Percentiles rank a stretch among this genome's conserved stretches.
Evolutionary conservation across 2,888 invertebrate species (phyloP).

Genomic region (Micoletzkya japonica): DNA sequence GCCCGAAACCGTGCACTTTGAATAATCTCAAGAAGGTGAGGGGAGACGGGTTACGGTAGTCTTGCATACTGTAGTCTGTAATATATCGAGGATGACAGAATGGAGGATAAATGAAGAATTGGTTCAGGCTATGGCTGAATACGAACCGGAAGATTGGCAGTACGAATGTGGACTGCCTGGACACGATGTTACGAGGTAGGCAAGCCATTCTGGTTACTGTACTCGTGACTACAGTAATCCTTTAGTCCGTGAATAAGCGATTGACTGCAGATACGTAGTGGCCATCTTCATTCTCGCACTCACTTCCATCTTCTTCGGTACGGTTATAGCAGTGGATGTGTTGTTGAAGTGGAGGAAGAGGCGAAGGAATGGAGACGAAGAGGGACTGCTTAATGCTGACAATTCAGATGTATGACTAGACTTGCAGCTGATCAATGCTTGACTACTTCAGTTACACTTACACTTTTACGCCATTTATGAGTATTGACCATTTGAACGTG

Average conservation of each 20-base stretch:
- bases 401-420: background rate
- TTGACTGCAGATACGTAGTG: constrained; percentile 1
- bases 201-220: background rate
- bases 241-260: background rate
- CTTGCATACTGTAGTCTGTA: background rate
- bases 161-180: constrained; percentile 43
- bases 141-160: constrained; percentile 43
- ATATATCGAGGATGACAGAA: background rate
- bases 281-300: constrained; percentile 26
- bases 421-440: background rate
- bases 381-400: background rate
- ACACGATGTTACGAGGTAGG: constrained; percentile 27
- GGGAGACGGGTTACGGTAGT: background rate
- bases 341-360: constrained; percentile 24
- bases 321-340: constrained; percentile 27
- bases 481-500: background rate
- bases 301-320: constrained; percentile 26
- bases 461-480: too few species aligned
- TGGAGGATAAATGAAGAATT: background rate
- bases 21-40: constrained; percentile 32
- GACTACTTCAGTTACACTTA: too few species aligned
- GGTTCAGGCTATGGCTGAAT: constrained; percentile 21
- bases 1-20: constrained; percentile 50
- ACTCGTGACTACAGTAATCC: background rate
- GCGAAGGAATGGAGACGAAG: constrained; percentile 4